These are phyloP conservation scores for Hyperoplus lanceolatus DNA, from an alignment of 2,797 vertebrate species.

Conservation along the genomic window DNA sequence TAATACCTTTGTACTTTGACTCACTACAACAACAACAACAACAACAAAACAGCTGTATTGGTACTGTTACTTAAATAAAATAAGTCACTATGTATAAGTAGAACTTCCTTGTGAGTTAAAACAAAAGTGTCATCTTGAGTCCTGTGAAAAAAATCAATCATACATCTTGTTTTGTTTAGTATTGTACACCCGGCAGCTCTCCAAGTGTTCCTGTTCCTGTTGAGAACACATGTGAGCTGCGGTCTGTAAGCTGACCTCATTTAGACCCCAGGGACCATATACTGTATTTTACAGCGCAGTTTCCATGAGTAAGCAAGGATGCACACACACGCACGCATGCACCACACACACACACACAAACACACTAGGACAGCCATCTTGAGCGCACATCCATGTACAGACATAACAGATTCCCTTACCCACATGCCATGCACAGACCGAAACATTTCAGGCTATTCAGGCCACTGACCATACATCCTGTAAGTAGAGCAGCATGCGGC, in stretches of 20 bases:
- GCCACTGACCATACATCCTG: constrained; percentile 70
- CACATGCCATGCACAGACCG: constrained; percentile 1
- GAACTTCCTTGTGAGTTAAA: background rate
- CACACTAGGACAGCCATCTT: constrained; percentile 46
- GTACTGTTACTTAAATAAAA: background rate
- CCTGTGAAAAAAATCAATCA: background rate
- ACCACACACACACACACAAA: constrained; percentile 4
- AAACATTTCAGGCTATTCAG: constrained; percentile 48
- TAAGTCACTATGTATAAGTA: too few relatives aligned
- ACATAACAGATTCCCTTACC: constrained; percentile 23
- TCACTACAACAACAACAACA: too few relatives aligned
- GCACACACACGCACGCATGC: background rate
- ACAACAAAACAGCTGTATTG: background rate
- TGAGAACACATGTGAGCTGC: constrained; percentile 2
- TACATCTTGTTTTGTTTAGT: background rate
- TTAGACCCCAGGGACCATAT: background rate
- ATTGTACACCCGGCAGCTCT: background rate
- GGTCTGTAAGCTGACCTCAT: constrained; percentile 26
- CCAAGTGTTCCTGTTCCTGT: background rate
- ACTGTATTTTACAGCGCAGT: background rate
- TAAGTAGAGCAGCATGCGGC: constrained; percentile 29
- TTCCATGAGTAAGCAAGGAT: too few relatives aligned
- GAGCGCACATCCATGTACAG: constrained; percentile 12
- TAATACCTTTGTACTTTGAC: too few relatives aligned
- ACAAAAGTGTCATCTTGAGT: background rate